Base-by-base conservation (phyloP, 2,888 invertebrate species). In the Amaurobius ferox region DNA sequence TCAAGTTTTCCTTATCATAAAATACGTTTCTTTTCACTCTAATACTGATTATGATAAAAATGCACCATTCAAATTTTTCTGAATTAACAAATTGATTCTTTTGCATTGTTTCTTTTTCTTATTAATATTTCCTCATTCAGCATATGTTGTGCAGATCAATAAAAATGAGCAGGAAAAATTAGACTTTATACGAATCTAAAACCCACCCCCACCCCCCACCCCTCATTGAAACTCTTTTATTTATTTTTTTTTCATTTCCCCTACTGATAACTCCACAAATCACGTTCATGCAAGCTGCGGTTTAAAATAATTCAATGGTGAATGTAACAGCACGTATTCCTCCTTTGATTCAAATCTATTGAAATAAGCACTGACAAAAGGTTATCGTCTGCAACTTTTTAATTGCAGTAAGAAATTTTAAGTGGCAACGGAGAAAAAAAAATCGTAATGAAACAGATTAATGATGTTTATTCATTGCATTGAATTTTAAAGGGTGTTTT, bases 381-480 rank as follows among this genome's bases (percentile, higher is more conserved):
- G 77, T 77, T 85, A 77, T 85, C 83, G 77, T 72, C 23, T 66
- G 77, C 44, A 67, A 39, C 64, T 85, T 72, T 85, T 85, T 85
- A 85, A 85, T 85, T 85, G 83, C 83, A 61, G 35, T 77, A 72
- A 77, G 39, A 77, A 72, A 29, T 55, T 29, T 80, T 68, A 83
- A 85, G 83, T 85, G 83, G 77, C 77, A 78, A 77, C 74, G 62
- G 61, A 28, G 61, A 29, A 23, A 62, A 70, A 39, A 68, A 61
- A 76, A 70, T 70, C 35, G 83, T 67, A 85, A 77, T 77, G 66
- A 72, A 76, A 67, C 44, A 70, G 71, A 62, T 85, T 85, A 78
- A 85, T 71, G 77, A 85, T 77, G 83, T 85, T 85, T 85, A 85
- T 77, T 85, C 77, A 85, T 66, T 71, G 76, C 66, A 85, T 77